These are phyloP conservation scores for Anastatus disparis DNA, from an alignment of 1,140 invertebrate species.

Conservation along the genomic window DNA sequence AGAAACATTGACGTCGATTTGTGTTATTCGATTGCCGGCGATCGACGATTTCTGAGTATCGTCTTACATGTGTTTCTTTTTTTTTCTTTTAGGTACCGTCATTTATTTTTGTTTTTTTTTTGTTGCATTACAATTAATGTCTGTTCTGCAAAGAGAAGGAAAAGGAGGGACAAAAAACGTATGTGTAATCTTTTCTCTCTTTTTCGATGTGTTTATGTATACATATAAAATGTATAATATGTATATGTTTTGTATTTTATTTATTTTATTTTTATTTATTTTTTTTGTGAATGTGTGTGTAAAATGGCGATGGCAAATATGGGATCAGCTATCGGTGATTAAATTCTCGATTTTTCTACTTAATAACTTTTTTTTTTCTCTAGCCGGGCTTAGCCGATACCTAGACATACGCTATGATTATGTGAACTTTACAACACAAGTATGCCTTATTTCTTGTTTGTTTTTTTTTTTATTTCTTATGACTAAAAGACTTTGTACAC, in stretches of 20 bases:
- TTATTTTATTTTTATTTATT: too few species aligned
- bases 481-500: slow-evolving; percentile 66
- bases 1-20: not conserved
- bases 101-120: slow-evolving; percentile 2
- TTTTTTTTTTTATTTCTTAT: slow-evolving; percentile 49
- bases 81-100: not conserved
- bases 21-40: slow-evolving; percentile 33
- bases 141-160: not conserved
- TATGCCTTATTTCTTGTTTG: slow-evolving; percentile 39
- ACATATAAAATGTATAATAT: slow-evolving; percentile 8
- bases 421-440: slow-evolving; percentile 69
- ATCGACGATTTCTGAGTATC: slow-evolving; percentile 22
- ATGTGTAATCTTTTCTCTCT: slow-evolving; percentile 30
- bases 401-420: slow-evolving; percentile 65
- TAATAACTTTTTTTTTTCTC: slow-evolving; percentile 49
- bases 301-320: slow-evolving; percentile 60
- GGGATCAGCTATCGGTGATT: slow-evolving; percentile 64
- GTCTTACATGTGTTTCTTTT: not conserved
- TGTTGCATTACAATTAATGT: not conserved
- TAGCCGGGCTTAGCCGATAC: slow-evolving; percentile 57
- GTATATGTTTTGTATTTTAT: too few species aligned
- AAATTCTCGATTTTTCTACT: slow-evolving; percentile 63
- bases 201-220: slow-evolving; percentile 17
- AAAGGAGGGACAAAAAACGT: slow-evolving; percentile 18
- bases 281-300: too few species aligned